Evolutionary conservation across 2,888 invertebrate genomes (phyloP).

Genomic region (Synanthedon formicaeformis): DNA sequence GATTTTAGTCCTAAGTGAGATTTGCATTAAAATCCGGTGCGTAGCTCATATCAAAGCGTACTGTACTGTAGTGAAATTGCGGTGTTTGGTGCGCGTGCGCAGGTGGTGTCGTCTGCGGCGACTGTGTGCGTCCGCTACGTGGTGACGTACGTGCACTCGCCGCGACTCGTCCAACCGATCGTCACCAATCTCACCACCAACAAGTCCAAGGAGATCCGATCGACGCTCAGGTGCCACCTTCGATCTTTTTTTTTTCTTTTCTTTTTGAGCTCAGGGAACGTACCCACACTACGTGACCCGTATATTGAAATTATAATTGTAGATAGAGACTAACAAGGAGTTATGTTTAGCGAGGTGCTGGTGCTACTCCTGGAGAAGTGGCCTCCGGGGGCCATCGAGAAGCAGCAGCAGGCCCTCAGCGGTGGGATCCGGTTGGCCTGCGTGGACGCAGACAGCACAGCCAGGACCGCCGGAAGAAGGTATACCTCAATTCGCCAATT

Average conservation of each 20-base stretch:
- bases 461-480: constrained; percentile 85
- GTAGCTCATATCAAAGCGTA: too few species aligned
- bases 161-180: constrained; percentile 84
- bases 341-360: constrained; percentile 88
- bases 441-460: constrained; percentile 93
- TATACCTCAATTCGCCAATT: constrained; percentile 24
- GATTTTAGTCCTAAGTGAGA: too few species aligned
- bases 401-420: constrained; percentile 79
- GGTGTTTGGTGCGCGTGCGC: constrained; percentile 3
- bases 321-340: too few species aligned
- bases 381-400: constrained; percentile 86
- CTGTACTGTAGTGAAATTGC: too few species aligned
- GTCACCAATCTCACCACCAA: constrained; percentile 79
- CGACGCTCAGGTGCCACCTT: constrained; percentile 55
- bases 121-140: constrained; percentile 89
- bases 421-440: constrained; percentile 90
- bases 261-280: too few species aligned
- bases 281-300: too few species aligned
- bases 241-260: not conserved
- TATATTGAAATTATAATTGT: too few species aligned
- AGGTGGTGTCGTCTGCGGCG: constrained; percentile 92
- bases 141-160: constrained; percentile 84
- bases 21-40: too few species aligned
- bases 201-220: constrained; percentile 93
- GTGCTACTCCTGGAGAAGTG: constrained; percentile 87